phyloP scores from a whole-genome alignment of 2,797 vertebrate genomes.

The Gymnocypris eckloni region DNA sequence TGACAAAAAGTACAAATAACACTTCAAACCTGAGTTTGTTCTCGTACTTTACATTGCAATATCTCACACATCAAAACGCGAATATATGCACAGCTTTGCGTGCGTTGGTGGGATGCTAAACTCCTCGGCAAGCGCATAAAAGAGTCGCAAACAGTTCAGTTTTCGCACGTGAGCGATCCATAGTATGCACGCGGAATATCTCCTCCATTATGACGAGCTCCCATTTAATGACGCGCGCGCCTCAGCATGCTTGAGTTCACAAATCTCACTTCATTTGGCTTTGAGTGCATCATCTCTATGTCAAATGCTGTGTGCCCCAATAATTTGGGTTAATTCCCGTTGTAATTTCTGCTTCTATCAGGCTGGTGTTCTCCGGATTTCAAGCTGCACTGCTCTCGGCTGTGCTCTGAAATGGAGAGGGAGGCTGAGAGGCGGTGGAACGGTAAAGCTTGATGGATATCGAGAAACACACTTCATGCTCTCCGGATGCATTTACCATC shows the following conservation, averaged over 20 bases:
- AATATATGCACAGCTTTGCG: neutral
- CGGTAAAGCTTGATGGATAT: conserved; percentile 60
- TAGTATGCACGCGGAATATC: conserved; percentile 25
- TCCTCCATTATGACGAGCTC: conserved; percentile 38
- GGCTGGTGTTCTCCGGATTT: conserved; percentile 57
- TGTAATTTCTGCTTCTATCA: conserved; percentile 62
- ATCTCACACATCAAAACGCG: neutral
- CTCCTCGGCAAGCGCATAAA: neutral
- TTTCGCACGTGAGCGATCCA: conserved; percentile 32
- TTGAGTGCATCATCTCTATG: conserved; percentile 50
- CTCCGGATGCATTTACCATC: conserved; percentile 37
- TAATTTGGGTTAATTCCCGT: conserved; percentile 64
- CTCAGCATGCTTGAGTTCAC: conserved; percentile 53
- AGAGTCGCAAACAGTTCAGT: conserved; percentile 27
- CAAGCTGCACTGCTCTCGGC: conserved; percentile 57
- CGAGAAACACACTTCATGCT: conserved; percentile 40
- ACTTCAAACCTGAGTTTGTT: neutral
- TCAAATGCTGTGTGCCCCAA: conserved; percentile 49
- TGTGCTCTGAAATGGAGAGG: conserved; percentile 56
- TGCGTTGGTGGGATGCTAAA: conserved; percentile 2
- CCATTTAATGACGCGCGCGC: conserved; percentile 53
- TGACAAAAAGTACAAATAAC: neutral
- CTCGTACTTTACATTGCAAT: neutral
- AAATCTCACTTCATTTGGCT: conserved; percentile 55
- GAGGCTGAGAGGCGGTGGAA: conserved; percentile 59